A percentile compares a stretch with the other conserved stretches of the same genome.
Evolutionary conservation across 2,797 vertebrate species (phyloP).

Genomic region (Enteromius radiatus): DNA sequence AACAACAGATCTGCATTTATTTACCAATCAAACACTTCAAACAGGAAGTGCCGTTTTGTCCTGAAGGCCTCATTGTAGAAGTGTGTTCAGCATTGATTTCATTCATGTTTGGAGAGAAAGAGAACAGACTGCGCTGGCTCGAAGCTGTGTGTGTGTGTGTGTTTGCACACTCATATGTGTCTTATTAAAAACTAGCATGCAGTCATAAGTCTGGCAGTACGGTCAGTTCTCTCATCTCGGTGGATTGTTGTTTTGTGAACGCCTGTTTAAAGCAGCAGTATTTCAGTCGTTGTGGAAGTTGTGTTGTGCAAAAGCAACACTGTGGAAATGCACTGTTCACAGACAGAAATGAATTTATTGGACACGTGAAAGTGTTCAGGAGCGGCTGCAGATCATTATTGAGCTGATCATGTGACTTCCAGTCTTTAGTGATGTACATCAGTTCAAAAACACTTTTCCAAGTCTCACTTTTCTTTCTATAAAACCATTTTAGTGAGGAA

Average conservation of each 20-base stretch:
- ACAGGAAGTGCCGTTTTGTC: background rate
- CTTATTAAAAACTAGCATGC: constrained; percentile 5
- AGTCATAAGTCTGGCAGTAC: constrained; percentile 5
- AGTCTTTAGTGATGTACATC: too few relatives aligned
- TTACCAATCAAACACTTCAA: constrained; percentile 20
- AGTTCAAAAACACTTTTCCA: too few relatives aligned
- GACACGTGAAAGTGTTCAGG: too few relatives aligned
- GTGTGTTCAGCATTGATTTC: background rate
- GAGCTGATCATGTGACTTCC: too few relatives aligned
- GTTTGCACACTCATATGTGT: constrained; percentile 17
- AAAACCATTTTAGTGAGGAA: too few relatives aligned
- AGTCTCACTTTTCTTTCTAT: too few relatives aligned
- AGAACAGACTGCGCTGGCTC: background rate
- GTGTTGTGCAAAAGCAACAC: background rate
- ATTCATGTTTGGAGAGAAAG: background rate
- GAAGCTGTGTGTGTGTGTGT: background rate
- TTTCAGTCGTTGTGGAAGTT: background rate
- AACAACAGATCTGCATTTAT: constrained; percentile 22
- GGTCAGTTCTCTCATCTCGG: background rate
- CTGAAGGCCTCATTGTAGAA: background rate
- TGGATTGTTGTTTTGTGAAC: constrained; percentile 6
- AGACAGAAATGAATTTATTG: too few relatives aligned
- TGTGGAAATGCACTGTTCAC: background rate
- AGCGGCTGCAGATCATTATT: too few relatives aligned
- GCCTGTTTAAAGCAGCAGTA: background rate